Evolutionary conservation across 37 sponge, comb jelly and placozoan species (phyloP).

Genomic region (Chondrosia reniformis): DNA sequence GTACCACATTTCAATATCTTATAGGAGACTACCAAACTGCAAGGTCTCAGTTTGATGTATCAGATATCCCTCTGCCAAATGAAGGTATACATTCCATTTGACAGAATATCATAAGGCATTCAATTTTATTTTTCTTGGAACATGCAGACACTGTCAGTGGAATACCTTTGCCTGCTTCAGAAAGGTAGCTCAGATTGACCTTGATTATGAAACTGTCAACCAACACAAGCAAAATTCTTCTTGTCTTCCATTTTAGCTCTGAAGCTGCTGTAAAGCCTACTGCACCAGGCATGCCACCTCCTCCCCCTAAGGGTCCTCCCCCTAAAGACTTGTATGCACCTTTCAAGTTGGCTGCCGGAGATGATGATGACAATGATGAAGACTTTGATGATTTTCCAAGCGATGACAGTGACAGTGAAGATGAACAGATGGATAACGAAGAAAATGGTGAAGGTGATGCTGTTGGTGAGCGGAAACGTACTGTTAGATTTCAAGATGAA

Average conservation of each 20-base stretch:
- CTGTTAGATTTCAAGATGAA: constrained; percentile 6
- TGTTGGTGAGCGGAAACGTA: background rate
- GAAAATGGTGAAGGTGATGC: background rate
- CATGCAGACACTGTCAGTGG: no score
- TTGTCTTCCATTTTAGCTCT: no score
- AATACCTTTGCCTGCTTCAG: no score
- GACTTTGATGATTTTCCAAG: no score
- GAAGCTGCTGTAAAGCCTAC: no score
- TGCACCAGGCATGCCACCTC: constrained; percentile 55
- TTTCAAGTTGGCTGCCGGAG: constrained; percentile 18
- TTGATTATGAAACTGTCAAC: no score
- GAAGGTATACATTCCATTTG: background rate
- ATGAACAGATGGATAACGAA: constrained; percentile 15
- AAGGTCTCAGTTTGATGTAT: constrained; percentile 51
- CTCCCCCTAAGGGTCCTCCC: constrained; percentile 77
- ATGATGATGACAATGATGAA: constrained; percentile 17
- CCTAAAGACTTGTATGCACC: constrained; percentile 38
- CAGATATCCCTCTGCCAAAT: constrained; percentile 73
- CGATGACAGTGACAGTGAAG: constrained; percentile 3
- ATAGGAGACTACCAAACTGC: constrained; percentile 12
- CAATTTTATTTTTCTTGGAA: no score
- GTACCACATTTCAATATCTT: no score
- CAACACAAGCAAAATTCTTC: no score
- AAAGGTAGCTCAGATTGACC: no score
- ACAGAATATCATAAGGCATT: no score